phyloP scores from a whole-genome alignment of 2,888 invertebrate species.

The Acanthosoma haemorrhoidale region DNA sequence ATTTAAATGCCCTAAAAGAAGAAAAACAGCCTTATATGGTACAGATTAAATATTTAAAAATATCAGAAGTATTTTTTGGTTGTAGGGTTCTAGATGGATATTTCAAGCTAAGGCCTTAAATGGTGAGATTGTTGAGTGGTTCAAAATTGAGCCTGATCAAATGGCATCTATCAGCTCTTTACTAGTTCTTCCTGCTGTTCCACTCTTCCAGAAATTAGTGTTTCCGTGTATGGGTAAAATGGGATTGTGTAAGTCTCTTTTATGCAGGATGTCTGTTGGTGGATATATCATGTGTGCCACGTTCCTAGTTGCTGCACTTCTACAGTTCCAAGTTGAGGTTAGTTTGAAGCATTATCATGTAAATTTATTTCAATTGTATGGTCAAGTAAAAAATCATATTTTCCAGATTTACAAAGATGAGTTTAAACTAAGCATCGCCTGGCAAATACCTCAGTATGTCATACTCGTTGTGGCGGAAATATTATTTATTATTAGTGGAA shows the following conservation, averaged over 20 bases:
- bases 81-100: conserved; percentile 7
- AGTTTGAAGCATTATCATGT: not conserved
- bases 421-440: not conserved
- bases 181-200: conserved; percentile 77
- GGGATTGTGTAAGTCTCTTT: conserved; percentile 63
- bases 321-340: conserved; percentile 49
- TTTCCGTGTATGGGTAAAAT: conserved; percentile 73
- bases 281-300: conserved; percentile 77
- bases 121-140: conserved; percentile 62
- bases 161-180: conserved; percentile 89
- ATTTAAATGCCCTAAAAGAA: not conserved
- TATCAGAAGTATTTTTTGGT: not conserved
- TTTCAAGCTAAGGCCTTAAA: conserved; percentile 79
- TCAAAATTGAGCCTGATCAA: conserved; percentile 82
- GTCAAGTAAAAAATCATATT: not conserved
- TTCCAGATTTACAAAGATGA: not conserved
- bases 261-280: conserved; percentile 81
- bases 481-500: conserved; percentile 16
- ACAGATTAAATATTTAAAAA: not conserved
- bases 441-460: conserved; percentile 22
- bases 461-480: conserved; percentile 19
- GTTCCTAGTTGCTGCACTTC: conserved; percentile 74
- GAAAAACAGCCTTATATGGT: too few species aligned
- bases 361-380: not conserved
- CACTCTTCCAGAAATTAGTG: conserved; percentile 69